Conservation (phyloP, 2,888 invertebrate species). For the Cinara cedri region DNA sequence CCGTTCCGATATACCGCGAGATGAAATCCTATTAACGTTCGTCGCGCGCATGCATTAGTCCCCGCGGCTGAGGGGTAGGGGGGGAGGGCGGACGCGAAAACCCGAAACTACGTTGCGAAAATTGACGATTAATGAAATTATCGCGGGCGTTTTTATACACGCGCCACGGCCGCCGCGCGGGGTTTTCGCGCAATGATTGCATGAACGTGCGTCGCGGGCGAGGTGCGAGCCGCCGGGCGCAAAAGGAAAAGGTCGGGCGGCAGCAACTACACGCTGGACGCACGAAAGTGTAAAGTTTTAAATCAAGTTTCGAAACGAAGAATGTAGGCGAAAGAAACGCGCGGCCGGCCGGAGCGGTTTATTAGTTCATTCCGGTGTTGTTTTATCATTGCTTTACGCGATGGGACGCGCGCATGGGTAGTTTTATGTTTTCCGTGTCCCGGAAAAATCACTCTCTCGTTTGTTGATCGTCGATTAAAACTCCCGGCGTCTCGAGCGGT, state of each 20-base stretch:
- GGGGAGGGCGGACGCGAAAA: background rate
- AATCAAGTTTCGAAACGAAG: constrained; percentile 1
- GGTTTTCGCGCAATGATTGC: no score
- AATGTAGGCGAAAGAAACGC: background rate
- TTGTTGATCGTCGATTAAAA: constrained; percentile 38
- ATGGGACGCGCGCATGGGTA: constrained; percentile 15
- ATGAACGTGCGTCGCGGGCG: no score
- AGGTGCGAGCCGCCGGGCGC: no score
- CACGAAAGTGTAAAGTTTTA: constrained; percentile 18
- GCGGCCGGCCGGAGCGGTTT: background rate
- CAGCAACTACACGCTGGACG: no score
- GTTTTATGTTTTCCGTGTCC: background rate
- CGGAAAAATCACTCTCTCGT: constrained; percentile 38
- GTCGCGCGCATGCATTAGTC: constrained; percentile 5
- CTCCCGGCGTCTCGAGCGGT: background rate
- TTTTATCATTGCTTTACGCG: constrained; percentile 26
- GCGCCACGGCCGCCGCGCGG: no score
- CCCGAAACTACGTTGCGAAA: background rate
- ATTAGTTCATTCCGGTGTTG: constrained; percentile 32
- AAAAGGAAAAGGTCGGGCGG: no score
- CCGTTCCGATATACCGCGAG: background rate
- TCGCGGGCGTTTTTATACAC: background rate
- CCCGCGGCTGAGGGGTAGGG: no score
- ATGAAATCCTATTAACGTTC: background rate
- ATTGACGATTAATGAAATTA: background rate